phyloP scores from a whole-genome alignment of 2,797 vertebrate species.

The Chaunax sp. region DNA sequence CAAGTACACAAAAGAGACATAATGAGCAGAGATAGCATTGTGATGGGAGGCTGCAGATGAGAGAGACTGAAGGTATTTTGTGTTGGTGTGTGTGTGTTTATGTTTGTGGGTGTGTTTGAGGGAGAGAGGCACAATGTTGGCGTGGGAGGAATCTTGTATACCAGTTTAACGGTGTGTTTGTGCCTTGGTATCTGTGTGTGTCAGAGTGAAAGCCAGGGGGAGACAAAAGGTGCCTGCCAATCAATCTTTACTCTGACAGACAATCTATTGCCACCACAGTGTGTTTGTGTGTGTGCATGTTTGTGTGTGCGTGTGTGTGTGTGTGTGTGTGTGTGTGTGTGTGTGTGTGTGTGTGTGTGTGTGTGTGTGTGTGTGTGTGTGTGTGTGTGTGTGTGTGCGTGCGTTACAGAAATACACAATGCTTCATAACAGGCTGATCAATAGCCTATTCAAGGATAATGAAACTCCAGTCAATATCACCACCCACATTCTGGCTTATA shows the following conservation, averaged over 20 bases:
- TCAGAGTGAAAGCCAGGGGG: slow-evolving; percentile 27
- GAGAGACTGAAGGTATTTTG: slow-evolving; percentile 43
- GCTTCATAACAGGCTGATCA: slow-evolving; percentile 68
- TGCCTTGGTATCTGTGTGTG: slow-evolving; percentile 42
- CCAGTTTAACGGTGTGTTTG: slow-evolving; percentile 31
- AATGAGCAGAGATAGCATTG: slow-evolving; percentile 76
- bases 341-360: neutral
- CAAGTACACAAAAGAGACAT: slow-evolving; percentile 72
- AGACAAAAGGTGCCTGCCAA: slow-evolving; percentile 38
- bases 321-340: slow-evolving; percentile 11
- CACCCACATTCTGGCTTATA: slow-evolving; percentile 55
- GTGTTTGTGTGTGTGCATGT: neutral
- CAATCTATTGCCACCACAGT: slow-evolving; percentile 19
- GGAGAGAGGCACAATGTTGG: slow-evolving; percentile 10
- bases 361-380: slow-evolving; percentile 11
- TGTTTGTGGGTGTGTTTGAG: slow-evolving; percentile 16
- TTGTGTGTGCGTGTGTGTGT: slow-evolving; percentile 4
- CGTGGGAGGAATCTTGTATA: slow-evolving; percentile 27
- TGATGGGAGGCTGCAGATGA: slow-evolving; percentile 57
- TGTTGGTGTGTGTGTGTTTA: neutral
- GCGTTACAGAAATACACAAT: slow-evolving; percentile 46
- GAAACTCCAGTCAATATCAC: slow-evolving; percentile 68
- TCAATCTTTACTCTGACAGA: slow-evolving; percentile 47
- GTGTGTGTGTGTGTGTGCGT: slow-evolving; percentile 4
- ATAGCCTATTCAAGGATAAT: slow-evolving; percentile 70